phyloP scores from a whole-genome alignment of 2,797 vertebrate genomes.

The Periparus ater region DNA sequence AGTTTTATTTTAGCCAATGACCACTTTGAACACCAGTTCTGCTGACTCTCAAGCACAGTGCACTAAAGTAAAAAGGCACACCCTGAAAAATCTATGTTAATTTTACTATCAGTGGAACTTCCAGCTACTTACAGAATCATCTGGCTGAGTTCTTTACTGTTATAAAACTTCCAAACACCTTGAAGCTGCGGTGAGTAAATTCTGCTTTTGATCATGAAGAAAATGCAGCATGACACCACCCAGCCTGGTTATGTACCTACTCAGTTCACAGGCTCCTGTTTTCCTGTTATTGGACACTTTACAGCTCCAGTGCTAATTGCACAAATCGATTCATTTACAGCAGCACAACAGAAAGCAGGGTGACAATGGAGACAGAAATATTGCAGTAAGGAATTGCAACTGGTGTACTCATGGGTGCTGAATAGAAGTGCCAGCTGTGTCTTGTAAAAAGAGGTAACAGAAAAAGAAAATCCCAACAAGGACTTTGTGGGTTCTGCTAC shows the following conservation, averaged over 20 bases:
- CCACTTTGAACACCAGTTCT: not conserved
- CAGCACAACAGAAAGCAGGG: not conserved
- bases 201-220: not conserved
- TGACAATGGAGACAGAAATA: slow-evolving; percentile 15
- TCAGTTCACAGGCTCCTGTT: not conserved
- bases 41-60: not conserved
- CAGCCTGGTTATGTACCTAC: not conserved
- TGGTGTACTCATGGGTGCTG: not conserved
- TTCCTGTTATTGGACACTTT: slow-evolving; percentile 6
- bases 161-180: slow-evolving; percentile 31
- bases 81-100: not conserved
- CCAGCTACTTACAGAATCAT: not conserved
- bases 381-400: not conserved
- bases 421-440: slow-evolving; percentile 33
- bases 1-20: not conserved
- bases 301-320: slow-evolving; percentile 41
- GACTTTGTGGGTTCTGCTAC: not conserved
- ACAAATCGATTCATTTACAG: slow-evolving; percentile 42
- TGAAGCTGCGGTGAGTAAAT: not conserved
- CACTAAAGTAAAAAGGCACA: not conserved
- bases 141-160: slow-evolving; percentile 1
- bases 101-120: not conserved
- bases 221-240: not conserved
- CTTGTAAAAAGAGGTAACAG: slow-evolving; percentile 1
- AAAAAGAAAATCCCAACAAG: slow-evolving; percentile 7